A percentile compares a stretch with the other conserved stretches of the same genome.
Evolutionary conservation across 2,888 invertebrate species (phyloP).

Genomic region (Gasteruption jaculator): DNA sequence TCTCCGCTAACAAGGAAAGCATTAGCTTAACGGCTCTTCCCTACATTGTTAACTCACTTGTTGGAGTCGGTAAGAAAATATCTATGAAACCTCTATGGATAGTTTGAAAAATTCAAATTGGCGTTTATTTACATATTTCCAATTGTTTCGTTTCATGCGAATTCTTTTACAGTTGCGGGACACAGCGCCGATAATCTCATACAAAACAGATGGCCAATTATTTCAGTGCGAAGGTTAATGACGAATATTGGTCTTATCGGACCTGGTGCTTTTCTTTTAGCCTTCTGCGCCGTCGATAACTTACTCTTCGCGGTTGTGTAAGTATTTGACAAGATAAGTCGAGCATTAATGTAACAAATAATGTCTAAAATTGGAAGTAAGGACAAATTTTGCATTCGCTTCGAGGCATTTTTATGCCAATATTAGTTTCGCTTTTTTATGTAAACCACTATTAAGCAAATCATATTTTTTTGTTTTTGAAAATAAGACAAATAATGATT

Average conservation of each 20-base stretch:
- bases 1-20: constrained; percentile 65
- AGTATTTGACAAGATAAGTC: constrained; percentile 36
- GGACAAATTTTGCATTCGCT: not conserved
- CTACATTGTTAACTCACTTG: constrained; percentile 68
- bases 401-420: too few relatives aligned
- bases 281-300: constrained; percentile 68
- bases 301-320: constrained; percentile 65
- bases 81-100: not conserved
- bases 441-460: too few relatives aligned
- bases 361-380: not conserved
- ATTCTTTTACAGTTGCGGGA: constrained; percentile 59
- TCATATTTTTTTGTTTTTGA: too few relatives aligned
- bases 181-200: constrained; percentile 68
- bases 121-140: not conserved
- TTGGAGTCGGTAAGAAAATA: constrained; percentile 64
- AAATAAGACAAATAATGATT: too few relatives aligned
- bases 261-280: constrained; percentile 66
- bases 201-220: constrained; percentile 60
- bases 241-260: constrained; percentile 68
- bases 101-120: not conserved
- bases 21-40: constrained; percentile 71
- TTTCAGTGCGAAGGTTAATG: constrained; percentile 69
- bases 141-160: too few relatives aligned
- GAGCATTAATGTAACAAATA: constrained; percentile 3
- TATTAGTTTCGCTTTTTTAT: too few relatives aligned